These are phyloP conservation scores for Hypercompe scribonia DNA, from an alignment of 2,888 invertebrate genomes.

Conservation along the genomic window DNA sequence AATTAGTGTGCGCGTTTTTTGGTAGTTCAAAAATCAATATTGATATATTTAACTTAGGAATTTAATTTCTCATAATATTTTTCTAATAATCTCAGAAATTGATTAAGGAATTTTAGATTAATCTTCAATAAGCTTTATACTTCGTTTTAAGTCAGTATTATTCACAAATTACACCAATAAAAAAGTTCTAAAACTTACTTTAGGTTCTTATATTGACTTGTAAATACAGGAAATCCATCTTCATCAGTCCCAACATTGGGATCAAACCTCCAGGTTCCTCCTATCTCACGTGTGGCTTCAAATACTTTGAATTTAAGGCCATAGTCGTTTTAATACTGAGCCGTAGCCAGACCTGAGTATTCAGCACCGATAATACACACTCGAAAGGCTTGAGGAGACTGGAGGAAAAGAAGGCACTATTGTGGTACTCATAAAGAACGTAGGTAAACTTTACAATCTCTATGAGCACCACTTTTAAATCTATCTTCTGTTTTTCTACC, in stretches of 20 bases:
- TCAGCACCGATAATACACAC: constrained; percentile 91
- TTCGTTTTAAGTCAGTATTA: no score
- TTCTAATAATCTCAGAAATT: no score
- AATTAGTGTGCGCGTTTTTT: no score
- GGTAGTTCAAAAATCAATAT: not conserved
- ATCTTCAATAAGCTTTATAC: no score
- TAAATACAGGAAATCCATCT: constrained; percentile 89
- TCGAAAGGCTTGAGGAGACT: constrained; percentile 22
- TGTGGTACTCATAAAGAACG: not conserved
- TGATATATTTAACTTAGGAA: not conserved
- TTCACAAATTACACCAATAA: not conserved
- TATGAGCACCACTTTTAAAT: no score
- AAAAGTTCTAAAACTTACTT: constrained; percentile 55
- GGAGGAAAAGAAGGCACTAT: not conserved
- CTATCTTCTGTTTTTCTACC: no score
- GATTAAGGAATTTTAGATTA: no score
- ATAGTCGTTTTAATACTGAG: constrained; percentile 86
- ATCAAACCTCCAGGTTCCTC: constrained; percentile 94
- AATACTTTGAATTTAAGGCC: constrained; percentile 86
- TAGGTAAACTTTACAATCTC: no score
- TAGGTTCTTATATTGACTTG: constrained; percentile 93
- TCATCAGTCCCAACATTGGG: constrained; percentile 88
- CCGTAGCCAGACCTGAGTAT: constrained; percentile 90
- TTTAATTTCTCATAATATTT: not conserved
- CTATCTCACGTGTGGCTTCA: constrained; percentile 89